Percentiles rank a stretch among this genome's conserved stretches.
Conservation (phyloP, 2,888 invertebrate species). For the Conchocele bisecta region DNA sequence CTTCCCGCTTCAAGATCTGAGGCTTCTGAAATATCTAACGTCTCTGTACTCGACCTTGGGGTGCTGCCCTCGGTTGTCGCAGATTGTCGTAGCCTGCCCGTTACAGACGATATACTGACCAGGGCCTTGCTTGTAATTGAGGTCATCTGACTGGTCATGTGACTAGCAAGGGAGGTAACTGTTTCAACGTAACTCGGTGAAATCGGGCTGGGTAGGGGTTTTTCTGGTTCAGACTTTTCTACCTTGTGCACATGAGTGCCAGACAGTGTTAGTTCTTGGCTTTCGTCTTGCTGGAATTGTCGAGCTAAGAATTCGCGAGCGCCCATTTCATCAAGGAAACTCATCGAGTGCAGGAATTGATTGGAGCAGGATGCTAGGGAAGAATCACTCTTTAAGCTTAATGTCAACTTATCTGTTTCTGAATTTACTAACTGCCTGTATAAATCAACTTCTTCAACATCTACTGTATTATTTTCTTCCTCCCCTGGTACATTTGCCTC, state of each 20-base stretch:
- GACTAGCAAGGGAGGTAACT: slow-evolving; percentile 13
- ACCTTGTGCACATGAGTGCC: too few species aligned
- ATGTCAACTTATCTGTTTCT: too few species aligned
- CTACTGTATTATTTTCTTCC: too few species aligned
- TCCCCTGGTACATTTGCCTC: too few species aligned
- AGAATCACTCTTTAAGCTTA: slow-evolving; percentile 39
- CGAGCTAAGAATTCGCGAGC: slow-evolving; percentile 90
- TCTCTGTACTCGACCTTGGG: slow-evolving; percentile 23
- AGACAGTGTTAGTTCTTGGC: not conserved
- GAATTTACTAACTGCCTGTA: too few species aligned
- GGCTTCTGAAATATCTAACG: slow-evolving; percentile 32
- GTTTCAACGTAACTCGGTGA: not conserved
- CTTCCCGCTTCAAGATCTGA: slow-evolving; percentile 37
- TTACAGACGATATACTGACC: slow-evolving; percentile 63
- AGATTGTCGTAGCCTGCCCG: slow-evolving; percentile 6
- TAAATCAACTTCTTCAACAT: too few species aligned
- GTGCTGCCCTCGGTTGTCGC: not conserved
- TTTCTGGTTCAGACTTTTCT: too few species aligned
- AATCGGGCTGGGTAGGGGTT: not conserved
- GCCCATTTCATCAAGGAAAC: slow-evolving; percentile 90
- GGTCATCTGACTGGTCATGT: slow-evolving; percentile 54
- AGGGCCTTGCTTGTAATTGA: slow-evolving; percentile 74
- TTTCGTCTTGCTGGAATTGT: slow-evolving; percentile 83
- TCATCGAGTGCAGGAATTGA: slow-evolving; percentile 47
- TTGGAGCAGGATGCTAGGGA: slow-evolving; percentile 26